A percentile compares a stretch with the other conserved stretches of the same genome.
These are phyloP conservation scores for Agonopterix heracliana DNA, from an alignment of 2,888 invertebrate species.

Conservation along the genomic window DNA sequence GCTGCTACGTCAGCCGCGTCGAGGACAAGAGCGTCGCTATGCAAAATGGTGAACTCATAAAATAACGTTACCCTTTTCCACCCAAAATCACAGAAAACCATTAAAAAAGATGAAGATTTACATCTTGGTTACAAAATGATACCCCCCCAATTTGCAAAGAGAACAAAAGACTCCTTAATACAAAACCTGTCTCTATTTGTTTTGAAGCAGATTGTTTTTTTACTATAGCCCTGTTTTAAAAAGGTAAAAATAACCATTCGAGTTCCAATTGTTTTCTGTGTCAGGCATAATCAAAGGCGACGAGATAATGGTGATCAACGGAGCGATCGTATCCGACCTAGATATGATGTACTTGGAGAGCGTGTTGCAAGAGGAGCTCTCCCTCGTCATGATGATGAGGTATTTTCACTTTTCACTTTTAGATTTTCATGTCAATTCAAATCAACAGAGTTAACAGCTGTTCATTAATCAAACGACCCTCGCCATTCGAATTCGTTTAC, in stretches of 20 bases:
- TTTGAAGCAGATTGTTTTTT: constrained; percentile 4
- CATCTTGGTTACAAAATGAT: too few species aligned
- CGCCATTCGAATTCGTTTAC: constrained; percentile 42
- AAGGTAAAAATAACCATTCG: constrained; percentile 38
- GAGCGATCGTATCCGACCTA: constrained; percentile 97
- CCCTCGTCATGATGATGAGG: constrained; percentile 98
- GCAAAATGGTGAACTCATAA: constrained; percentile 88
- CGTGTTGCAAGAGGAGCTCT: constrained; percentile 94
- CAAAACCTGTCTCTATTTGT: background rate
- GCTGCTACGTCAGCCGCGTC: constrained; percentile 97
- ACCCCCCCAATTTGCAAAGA: background rate
- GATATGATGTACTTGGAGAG: constrained; percentile 99
- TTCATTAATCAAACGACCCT: constrained; percentile 42
- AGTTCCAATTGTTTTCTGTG: constrained; percentile 49
- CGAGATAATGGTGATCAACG: constrained; percentile 99
- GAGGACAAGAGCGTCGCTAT: constrained; percentile 97
- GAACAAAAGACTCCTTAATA: background rate
- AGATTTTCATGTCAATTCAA: constrained; percentile 33
- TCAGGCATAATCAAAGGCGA: constrained; percentile 97
- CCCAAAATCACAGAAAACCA: constrained; percentile 1
- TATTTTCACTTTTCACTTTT: constrained; percentile 36
- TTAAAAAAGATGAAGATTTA: too few species aligned
- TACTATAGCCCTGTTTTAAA: constrained; percentile 13
- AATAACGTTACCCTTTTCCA: constrained; percentile 4
- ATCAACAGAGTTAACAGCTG: constrained; percentile 34